Percentiles rank a stretch among this genome's conserved stretches.
Conservation (phyloP, 1,140 invertebrate genomes). For the Onthophagus taurus region DNA sequence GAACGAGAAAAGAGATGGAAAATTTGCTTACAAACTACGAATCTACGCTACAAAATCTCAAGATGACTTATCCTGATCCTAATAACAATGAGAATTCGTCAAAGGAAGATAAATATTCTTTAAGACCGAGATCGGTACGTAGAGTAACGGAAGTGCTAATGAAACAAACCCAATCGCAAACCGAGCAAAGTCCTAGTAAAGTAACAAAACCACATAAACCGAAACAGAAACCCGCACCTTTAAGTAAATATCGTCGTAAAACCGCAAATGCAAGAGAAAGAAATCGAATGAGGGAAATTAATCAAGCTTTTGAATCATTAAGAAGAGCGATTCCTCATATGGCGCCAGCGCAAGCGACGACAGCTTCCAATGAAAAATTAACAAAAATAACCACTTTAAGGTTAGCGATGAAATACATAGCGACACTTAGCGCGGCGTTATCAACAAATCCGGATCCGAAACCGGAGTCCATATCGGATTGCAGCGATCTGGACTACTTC, state of each 20-base stretch:
- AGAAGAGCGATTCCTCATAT: slow-evolving; percentile 60
- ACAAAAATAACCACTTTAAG: slow-evolving; percentile 81
- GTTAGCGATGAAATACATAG: slow-evolving; percentile 80
- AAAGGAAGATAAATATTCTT: slow-evolving; percentile 34
- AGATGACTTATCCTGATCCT: slow-evolving; percentile 26
- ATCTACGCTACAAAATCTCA: too few species aligned
- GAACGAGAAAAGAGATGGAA: too few species aligned
- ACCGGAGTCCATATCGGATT: slow-evolving; percentile 21
- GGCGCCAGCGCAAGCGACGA: slow-evolving; percentile 34
- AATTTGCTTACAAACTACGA: too few species aligned
- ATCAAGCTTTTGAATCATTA: slow-evolving; percentile 74
- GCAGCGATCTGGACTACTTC: slow-evolving; percentile 37
- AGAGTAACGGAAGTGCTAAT: slow-evolving; percentile 21
- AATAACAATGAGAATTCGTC: slow-evolving; percentile 28
- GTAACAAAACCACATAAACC: slow-evolving; percentile 27
- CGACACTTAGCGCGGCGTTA: slow-evolving; percentile 46
- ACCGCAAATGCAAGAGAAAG: slow-evolving; percentile 83
- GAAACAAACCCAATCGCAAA: slow-evolving; percentile 12
- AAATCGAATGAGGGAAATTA: slow-evolving; percentile 80
- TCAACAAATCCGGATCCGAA: slow-evolving; percentile 14
- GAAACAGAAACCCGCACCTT: slow-evolving; percentile 65
- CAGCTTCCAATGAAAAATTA: slow-evolving; percentile 56
- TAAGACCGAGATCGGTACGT: slow-evolving; percentile 31
- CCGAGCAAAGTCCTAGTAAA: slow-evolving; percentile 10
- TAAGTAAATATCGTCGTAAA: slow-evolving; percentile 82